A percentile compares a stretch with the other conserved stretches of the same genome.
Evolutionary conservation across 2,888 invertebrate genomes (phyloP).

Genomic region (Deilephila porcellus): DNA sequence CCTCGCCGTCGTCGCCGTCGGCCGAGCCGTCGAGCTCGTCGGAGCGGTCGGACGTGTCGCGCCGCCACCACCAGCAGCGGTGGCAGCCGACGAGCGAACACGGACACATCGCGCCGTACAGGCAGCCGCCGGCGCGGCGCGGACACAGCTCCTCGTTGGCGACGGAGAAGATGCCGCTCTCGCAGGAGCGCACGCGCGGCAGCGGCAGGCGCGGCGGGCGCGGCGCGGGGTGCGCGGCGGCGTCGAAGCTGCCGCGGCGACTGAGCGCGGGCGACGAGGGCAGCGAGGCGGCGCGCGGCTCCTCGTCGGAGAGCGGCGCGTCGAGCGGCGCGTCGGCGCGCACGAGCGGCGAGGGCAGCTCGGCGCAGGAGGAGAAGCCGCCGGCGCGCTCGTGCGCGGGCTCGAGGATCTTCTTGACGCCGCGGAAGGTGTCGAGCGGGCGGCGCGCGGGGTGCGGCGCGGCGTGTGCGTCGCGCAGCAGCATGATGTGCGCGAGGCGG

Average conservation of each 20-base stretch:
- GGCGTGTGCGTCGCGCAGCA: conserved; percentile 92
- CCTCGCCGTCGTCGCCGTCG: conserved; percentile 44
- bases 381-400: conserved; percentile 78
- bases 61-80: conserved; percentile 76
- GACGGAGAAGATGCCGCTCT: conserved; percentile 95
- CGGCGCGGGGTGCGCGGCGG: conserved; percentile 50
- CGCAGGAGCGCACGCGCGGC: conserved; percentile 91
- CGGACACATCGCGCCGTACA: conserved; percentile 70
- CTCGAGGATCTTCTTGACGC: conserved; percentile 93
- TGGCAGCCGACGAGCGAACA: conserved; percentile 76
- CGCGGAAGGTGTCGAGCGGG: conserved; percentile 90
- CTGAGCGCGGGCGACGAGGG: conserved; percentile 71
- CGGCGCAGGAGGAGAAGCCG: conserved; percentile 90
- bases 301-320: conserved; percentile 50
- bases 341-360: conserved; percentile 89
- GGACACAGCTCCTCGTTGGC: conserved; percentile 90
- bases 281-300: conserved; percentile 65
- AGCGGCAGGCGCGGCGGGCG: conserved; percentile 61
- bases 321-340: conserved; percentile 42
- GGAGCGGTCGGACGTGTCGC: conserved; percentile 49
- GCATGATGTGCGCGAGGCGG: conserved; percentile 93
- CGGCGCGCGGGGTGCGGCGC: conserved; percentile 86
- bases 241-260: conserved; percentile 57
- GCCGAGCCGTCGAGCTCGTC: conserved; percentile 42
- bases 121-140: conserved; percentile 60